Evolutionary conservation across 2,888 invertebrate species (phyloP), one percentile per base, ranked within the genome.

Genomic region (Aricia artaxerxes): DNA sequence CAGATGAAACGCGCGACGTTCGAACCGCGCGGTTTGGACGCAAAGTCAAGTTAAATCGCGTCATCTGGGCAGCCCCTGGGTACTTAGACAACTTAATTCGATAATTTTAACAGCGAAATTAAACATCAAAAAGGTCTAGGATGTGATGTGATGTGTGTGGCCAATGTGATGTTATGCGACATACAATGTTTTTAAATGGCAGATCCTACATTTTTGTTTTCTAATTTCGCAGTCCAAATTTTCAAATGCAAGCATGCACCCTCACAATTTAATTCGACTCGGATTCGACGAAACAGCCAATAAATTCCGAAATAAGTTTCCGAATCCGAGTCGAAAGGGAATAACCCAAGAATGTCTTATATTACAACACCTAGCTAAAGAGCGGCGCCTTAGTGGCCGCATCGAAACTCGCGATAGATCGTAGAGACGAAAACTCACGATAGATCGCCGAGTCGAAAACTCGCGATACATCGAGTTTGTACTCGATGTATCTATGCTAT

Each of bases 331-430:
- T 57, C 57, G 57, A 57, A 13, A 13, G 57, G 4, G 57, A 57
- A 57, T 57, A 57, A 57, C 57, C 57, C 4, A 69, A 69, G 31
- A 35, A 69, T 69, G 35, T 69, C 69, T 69, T 69, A 69, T 16
- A 69, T 38, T 69, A 69, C 35, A 69, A 69, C 69, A 69, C 35
- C 69, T 69, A 69, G 5, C 35, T 69, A 69, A 69, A 24, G 35
- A 13, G 69, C 35, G 11, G 35, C 69, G 13, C 35, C 31, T 11
- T 64, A 69, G 35, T 13, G 35, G 69, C 35, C 69, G 69, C 35
- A 5, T 69, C 35, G 35, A 38, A 35, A 38, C 69, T 64, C 64
- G 64, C 57, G 16, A 57, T 57, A 57, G 57, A 57, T 57, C 57
- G 57, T 57, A 11, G 57, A 61, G n/a, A 24, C 31, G 31, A 11